These are phyloP conservation scores for Lota lota DNA, from an alignment of 2,113 vertebrate species.

Conservation along the genomic window DNA sequence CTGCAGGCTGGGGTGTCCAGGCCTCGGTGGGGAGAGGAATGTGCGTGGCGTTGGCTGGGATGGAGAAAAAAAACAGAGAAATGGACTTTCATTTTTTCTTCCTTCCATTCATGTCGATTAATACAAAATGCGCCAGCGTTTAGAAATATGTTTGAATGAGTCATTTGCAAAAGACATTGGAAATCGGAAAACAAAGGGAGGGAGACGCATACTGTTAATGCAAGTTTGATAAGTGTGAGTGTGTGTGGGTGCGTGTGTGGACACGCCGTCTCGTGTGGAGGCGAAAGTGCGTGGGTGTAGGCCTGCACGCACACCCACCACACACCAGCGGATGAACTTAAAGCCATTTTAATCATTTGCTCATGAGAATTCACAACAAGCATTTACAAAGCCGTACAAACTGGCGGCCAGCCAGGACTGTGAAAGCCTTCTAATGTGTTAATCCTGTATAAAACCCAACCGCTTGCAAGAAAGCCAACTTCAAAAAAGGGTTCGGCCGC, in stretches of 20 bases:
- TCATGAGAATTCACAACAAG: conserved; percentile 17
- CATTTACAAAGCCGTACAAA: background rate
- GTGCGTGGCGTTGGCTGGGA: background rate
- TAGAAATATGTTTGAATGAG: too few relatives aligned
- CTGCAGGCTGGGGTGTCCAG: conserved; percentile 41
- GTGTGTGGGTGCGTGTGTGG: too few relatives aligned
- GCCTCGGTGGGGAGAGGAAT: conserved; percentile 42
- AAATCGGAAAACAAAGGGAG: too few relatives aligned
- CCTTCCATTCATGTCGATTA: too few relatives aligned
- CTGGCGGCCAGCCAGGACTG: conserved; percentile 24
- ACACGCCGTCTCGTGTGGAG: too few relatives aligned
- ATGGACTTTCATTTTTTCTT: too few relatives aligned
- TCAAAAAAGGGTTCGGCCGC: conserved; percentile 30
- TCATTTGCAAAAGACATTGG: too few relatives aligned
- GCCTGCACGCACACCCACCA: background rate
- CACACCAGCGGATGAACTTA: background rate
- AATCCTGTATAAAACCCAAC: conserved; percentile 43
- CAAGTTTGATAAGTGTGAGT: too few relatives aligned
- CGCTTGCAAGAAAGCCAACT: conserved; percentile 41
- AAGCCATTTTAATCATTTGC: conserved; percentile 11
- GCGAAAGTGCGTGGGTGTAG: background rate
- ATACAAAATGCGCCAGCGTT: too few relatives aligned
- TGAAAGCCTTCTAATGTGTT: conserved; percentile 41
- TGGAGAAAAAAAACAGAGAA: conserved; percentile 14
- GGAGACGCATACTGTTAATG: too few relatives aligned